phyloP scores from a whole-genome alignment of 2,797 vertebrate species.

The Rachycentron canadum region DNA sequence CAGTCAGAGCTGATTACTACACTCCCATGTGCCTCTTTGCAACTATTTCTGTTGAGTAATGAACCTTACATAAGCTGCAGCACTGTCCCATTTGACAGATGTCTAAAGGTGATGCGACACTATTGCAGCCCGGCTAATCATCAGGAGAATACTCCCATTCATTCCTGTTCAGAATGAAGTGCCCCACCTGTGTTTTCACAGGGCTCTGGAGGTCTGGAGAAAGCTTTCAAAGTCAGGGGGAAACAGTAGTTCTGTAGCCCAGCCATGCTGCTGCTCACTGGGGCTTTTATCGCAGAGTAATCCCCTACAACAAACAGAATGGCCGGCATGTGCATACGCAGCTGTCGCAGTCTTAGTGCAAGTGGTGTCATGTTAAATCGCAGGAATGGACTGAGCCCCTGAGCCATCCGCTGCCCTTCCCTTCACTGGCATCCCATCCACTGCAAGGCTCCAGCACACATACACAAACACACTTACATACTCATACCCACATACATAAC shows the following conservation, averaged over 20 bases:
- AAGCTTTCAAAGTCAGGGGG: constrained; percentile 77
- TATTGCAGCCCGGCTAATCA: constrained; percentile 59
- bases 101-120: constrained; percentile 73
- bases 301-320: constrained; percentile 89
- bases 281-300: constrained; percentile 86
- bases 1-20: constrained; percentile 35
- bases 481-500: constrained; percentile 66
- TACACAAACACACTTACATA: constrained; percentile 66
- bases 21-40: background rate
- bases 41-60: constrained; percentile 70
- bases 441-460: constrained; percentile 55
- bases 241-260: constrained; percentile 81
- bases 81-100: constrained; percentile 61
- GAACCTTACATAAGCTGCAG: constrained; percentile 71
- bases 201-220: constrained; percentile 71
- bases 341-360: constrained; percentile 86
- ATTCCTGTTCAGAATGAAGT: constrained; percentile 69
- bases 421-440: constrained; percentile 79
- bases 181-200: constrained; percentile 78
- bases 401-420: constrained; percentile 82
- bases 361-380: constrained; percentile 87
- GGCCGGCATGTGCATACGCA: constrained; percentile 84
- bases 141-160: constrained; percentile 78
- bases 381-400: constrained; percentile 82
- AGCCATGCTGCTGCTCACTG: constrained; percentile 80